These are phyloP conservation scores for Eulimnadia texana DNA, from an alignment of 1,140 invertebrate species.

Conservation along the genomic window DNA sequence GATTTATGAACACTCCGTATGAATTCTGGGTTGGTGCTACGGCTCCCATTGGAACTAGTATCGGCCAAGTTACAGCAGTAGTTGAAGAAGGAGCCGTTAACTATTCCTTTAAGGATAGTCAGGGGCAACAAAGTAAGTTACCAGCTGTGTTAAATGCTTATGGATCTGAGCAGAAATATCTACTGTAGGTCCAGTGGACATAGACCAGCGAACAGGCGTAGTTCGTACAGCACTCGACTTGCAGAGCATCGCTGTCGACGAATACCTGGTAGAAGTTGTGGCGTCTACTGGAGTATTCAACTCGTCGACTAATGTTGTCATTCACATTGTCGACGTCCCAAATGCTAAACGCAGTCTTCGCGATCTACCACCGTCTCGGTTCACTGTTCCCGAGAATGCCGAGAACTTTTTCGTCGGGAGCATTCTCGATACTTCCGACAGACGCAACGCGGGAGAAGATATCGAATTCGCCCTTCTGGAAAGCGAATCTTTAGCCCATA, in stretches of 20 bases:
- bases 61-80: slow-evolving; percentile 57
- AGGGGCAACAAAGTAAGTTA: too few species aligned
- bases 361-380: background rate
- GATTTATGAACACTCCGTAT: slow-evolving; percentile 75
- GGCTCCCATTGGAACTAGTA: slow-evolving; percentile 61
- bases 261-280: slow-evolving; percentile 67
- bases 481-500: slow-evolving; percentile 36
- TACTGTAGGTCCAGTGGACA: slow-evolving; percentile 76
- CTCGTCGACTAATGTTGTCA: slow-evolving; percentile 61
- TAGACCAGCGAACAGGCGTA: slow-evolving; percentile 72
- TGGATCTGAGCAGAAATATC: too few species aligned
- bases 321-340: slow-evolving; percentile 57
- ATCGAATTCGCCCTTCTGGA: slow-evolving; percentile 62
- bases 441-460: slow-evolving; percentile 45
- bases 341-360: background rate
- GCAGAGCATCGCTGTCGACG: slow-evolving; percentile 44
- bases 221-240: slow-evolving; percentile 68
- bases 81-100: too few species aligned
- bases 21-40: slow-evolving; percentile 77
- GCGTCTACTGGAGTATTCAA: slow-evolving; percentile 50
- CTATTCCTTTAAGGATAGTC: too few species aligned
- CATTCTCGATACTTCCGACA: background rate
- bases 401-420: slow-evolving; percentile 29
- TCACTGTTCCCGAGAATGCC: slow-evolving; percentile 40
- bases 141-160: too few species aligned